Evolutionary conservation across 2,113 vertebrate species (phyloP), one percentile per base, ranked within the genome.

Genomic region (Lethenteron reissneri): DNA sequence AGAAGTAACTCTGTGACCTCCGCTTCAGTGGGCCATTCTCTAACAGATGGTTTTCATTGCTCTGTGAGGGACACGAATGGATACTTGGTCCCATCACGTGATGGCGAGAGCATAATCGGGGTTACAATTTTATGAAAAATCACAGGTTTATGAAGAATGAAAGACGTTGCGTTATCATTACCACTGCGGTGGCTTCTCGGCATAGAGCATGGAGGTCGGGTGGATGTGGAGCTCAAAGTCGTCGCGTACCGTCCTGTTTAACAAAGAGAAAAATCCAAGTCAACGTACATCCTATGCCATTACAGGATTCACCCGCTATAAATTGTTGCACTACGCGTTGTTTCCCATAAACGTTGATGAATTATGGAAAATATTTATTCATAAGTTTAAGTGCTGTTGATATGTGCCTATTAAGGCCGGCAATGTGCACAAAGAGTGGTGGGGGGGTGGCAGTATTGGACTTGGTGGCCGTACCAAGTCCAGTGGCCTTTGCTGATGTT

Each of bases 151-250:
- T 17, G 64, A 68, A 68, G 9, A 2, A 21, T 21, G 11, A 59
- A 59, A 60, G 15, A 2, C 25, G 15, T 64, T n/a, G 71, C 56
- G 58, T 72, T 17, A 72, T 64, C 76, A 85, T 82, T 73, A 99
- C 94, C 92, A 99, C 78, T 92, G 91, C 56, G 92, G 89, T 7
- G 92, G 90, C 75, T 92, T 99, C 81, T 99, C 94, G 10, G 84
- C 87, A 7, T 85, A 97, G 21, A 99, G 77, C 72, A 97, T 91
- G 0, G 92, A 96, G 9, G 84, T 88, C 2, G 94, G 92, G 75
- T 99, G 94, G 75, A 97, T 96, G 70, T 91, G 84, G 14, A 99
- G 85, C 70, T 97, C 94, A 1, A 92, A 86, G 60, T 95, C 92
- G 3, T 99, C 94, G 72, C 90, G 84, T 79, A 97, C 85, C 25